Conservation (phyloP, 2,888 invertebrate species). For the Drosophila paranaensis region DNA sequence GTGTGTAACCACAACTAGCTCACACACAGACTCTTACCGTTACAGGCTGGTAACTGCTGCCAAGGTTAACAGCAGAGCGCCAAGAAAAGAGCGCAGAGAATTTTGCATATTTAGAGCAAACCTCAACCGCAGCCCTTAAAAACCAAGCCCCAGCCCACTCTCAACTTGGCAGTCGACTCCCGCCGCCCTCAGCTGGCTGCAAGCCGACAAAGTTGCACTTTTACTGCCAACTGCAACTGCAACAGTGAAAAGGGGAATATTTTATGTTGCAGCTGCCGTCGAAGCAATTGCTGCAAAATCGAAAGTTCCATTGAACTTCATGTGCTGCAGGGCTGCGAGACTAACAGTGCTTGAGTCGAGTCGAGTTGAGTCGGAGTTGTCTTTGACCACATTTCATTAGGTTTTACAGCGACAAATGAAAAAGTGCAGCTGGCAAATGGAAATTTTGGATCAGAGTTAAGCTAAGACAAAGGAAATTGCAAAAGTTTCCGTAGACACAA, state of each 20-base stretch:
- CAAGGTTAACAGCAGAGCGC: conserved; percentile 43
- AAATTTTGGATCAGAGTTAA: not conserved
- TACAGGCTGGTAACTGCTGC: conserved; percentile 14
- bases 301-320: conserved; percentile 56
- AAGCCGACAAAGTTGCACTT: conserved; percentile 72
- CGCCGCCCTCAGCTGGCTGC: not conserved
- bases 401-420: conserved; percentile 29
- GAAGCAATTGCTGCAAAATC: conserved; percentile 42
- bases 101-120: conserved; percentile 52
- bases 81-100: conserved; percentile 13
- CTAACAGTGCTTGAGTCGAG: not conserved
- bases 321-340: not conserved
- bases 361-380: not conserved
- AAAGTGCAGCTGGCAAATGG: not conserved
- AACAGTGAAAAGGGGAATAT: not conserved
- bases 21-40: conserved; percentile 31
- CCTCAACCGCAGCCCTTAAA: conserved; percentile 11
- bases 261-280: conserved; percentile 17
- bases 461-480: not conserved
- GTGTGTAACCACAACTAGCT: conserved; percentile 31
- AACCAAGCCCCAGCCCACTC: conserved; percentile 2
- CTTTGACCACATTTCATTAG: conserved; percentile 27
- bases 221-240: conserved; percentile 59
- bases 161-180: not conserved
- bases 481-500: not conserved